Base-by-base conservation (phyloP, 2,113 vertebrate genomes). In the Bujurquina vittata region DNA sequence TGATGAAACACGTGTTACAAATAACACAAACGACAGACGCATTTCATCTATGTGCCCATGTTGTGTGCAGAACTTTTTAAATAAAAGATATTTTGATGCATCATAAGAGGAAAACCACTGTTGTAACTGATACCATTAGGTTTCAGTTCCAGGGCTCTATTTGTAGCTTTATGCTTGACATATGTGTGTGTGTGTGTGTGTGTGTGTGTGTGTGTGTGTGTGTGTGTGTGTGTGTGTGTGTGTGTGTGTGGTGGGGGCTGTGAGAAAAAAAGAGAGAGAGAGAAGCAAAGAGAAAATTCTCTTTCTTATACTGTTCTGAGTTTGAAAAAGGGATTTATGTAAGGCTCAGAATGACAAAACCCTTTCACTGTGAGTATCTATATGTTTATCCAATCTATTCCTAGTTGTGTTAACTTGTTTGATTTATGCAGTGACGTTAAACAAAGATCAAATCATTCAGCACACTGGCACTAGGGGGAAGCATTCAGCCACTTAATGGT, bases 401-500 rank as follows among this genome's bases (percentile, higher is more conserved):
- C 23, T 26, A 33, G 11, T 18, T 31, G 15, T 49, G 12, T 33
- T 26, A 31, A 8, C n/a, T 8, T 40, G 33, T 49, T 40, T 60
- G 22, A 3, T 26, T 67, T 12, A 15, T 65, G 52, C 18, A 60
- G 5, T 18, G 15, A 17, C 37, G 2, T 76, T n/a, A 59, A 18
- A 59, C 17, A 4, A 1, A 35, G 5, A 46, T 33, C 12, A 3
- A 11, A 43, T 43, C 10, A 20, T 35, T 49, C 58, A 63, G n/a
- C 10, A 43, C 1, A 59, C 4, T 23, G n/a, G 82, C 87, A 87
- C 74, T 33, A 85, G 77, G 60, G 79, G 84, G 88, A 77, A 78
- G 52, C n/a, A 74, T 80, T 84, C 26, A 80, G 75, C 82, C 54
- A 76, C 20, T 8, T 58, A 43, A 23, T 43, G 18, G 22, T 4